Evolutionary conservation across 2,113 vertebrate genomes (phyloP).

Genomic region (Petrocephalus zakoni): DNA sequence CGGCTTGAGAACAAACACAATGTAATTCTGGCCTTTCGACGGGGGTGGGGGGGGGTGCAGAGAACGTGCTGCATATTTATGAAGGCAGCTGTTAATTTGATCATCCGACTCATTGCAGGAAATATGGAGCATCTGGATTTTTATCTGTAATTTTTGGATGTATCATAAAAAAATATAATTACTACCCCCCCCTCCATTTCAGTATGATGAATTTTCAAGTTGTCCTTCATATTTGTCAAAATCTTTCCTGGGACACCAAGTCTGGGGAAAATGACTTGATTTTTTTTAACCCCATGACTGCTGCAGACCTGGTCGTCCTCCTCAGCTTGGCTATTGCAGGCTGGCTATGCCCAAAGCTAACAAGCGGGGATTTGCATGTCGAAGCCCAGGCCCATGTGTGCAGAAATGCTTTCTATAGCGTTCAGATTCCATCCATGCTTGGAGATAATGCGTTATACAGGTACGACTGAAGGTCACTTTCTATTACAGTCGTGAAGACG

Average conservation of each 20-base stretch:
- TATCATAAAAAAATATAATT: neutral
- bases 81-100: neutral
- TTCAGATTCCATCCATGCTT: neutral
- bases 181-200: neutral
- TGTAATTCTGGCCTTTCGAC: neutral
- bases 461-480: slow-evolving; percentile 9
- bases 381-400: neutral
- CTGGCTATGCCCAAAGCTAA: neutral
- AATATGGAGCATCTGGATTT: neutral
- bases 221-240: neutral
- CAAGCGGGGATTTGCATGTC: neutral
- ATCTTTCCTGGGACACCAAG: neutral
- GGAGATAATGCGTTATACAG: neutral
- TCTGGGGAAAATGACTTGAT: neutral
- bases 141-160: neutral
- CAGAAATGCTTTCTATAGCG: neutral
- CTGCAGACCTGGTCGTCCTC: neutral
- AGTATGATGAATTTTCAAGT: neutral
- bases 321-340: neutral
- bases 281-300: neutral
- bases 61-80: neutral
- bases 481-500: slow-evolving; percentile 2
- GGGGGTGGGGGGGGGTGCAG: neutral
- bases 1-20: neutral
- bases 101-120: neutral